Evolutionary conservation across 1,140 invertebrate species (phyloP), one percentile per base, ranked within the genome.

Genomic region (Globodera rostochiensis): DNA sequence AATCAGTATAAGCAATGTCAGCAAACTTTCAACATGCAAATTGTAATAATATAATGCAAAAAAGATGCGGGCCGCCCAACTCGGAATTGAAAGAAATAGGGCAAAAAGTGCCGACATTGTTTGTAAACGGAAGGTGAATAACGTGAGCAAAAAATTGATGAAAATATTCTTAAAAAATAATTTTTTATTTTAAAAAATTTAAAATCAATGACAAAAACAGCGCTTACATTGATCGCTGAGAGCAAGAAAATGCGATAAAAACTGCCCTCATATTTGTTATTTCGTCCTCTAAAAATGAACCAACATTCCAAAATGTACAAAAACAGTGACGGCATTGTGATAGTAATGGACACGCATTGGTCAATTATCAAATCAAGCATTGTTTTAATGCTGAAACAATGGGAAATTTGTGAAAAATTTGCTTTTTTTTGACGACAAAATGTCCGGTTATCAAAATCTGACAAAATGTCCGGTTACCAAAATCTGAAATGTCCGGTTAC

Each of bases 1-100:
- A 19, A 45, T 11, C 69, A 71, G 7, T 25, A 47, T 25, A 47
- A 36, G 36, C 13, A 71, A 36, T 45, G 46, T 71, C 36, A 46
- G 7, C 9, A 25, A 71, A 47, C 19, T 71, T 71, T 71, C 69
- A n/a, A 71, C 69, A 47, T 71, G 57, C 57, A 64, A 13, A 64
- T 64, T 64, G 15, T 64, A 64, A 19, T 19, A 64, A 64, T 13
- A 19, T 15, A 19, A 64, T 6, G 57, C 57, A 19, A 64, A 64
- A 64, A 64, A 19, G 19, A 64, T 6, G 19, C 57, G 57, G 13
- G 57, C 57, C 57, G 19, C 5, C 57, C 57, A 64, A 4, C 57
- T 19, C 0, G 57, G 57, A 11, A 64, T 15, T 64, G 57, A 64
- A 6, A 15, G 13, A 13, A 64, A 19, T 6, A 19, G 6, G 57